Evolutionary conservation across 1,140 invertebrate genomes (phyloP), one percentile per base, ranked within the genome.

Genomic region (Conus betulinus): DNA sequence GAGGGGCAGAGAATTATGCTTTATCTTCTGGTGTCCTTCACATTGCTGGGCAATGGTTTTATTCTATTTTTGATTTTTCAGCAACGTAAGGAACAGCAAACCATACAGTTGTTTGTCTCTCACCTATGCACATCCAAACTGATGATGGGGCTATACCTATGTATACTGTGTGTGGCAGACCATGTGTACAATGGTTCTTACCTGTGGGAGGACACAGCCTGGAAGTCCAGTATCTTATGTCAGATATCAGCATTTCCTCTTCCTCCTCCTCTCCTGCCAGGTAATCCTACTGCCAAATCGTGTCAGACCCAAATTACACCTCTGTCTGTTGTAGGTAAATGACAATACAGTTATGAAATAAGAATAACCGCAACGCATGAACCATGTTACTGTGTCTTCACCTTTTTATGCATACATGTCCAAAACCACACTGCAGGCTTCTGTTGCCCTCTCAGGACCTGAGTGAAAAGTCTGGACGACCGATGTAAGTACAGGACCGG

Each of bases 81-180:
- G 84, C 0, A 71, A 63, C 55, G 71, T 55, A 1, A 71, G 53
- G 67, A 87, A 89, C 20, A 63, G 23, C 13, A 39, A 60, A 1
- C 89, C 17, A 88, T 88, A 27, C 76, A 88, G 1, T 76, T 90
- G 13, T 90, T 93, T n/a, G 87, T 93, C 27, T 84, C 91, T 6
- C 91, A 92, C 88, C 83, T 94, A 13, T 89, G 90, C 53, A 27
- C 90, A 11, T 91, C 93, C 23, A 93, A 94, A 71, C 87, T 93
- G 11, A 20, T 93, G 17, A 94, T 93, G 93, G 93, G 93, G 17
- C 79, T 93, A 1, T 94, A 94, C 74, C 71, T 94, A 52, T 76
- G 91, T 10, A 92, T 93, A 13, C 93, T 94, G 25, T 93, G 92
- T 39, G 60, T 81, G 5, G 91, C 93, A 0, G 93, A 94, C 83